A percentile compares a stretch with the other conserved stretches of the same genome.
phyloP scores from a whole-genome alignment of 2,888 invertebrate species.

The Spatulosminthurus flaviceps region DNA sequence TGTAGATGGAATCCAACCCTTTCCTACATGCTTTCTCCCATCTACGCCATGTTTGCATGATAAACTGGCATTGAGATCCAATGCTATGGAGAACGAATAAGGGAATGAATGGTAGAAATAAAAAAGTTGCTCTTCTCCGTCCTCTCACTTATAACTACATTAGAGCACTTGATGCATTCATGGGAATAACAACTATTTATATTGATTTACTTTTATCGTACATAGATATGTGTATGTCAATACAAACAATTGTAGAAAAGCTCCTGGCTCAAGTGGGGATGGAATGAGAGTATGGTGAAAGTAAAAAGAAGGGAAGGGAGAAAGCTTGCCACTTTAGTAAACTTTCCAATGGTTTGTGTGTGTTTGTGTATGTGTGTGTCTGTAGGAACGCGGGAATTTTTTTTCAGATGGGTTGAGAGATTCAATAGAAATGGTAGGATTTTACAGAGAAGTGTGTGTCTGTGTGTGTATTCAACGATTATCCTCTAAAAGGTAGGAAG shows the following conservation, averaged over 20 bases:
- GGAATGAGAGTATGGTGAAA: no score
- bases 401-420: not conserved
- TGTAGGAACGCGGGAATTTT: slow-evolving; percentile 4
- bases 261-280: no score
- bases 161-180: not conserved
- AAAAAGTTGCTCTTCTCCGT: not conserved
- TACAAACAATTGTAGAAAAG: no score
- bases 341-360: no score
- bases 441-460: slow-evolving; percentile 3
- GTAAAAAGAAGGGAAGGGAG: no score
- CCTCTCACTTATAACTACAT: slow-evolving; percentile 3
- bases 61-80: not conserved
- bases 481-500: not conserved
- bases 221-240: no score
- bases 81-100: not conserved
- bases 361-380: no score
- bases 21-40: slow-evolving; percentile 9
- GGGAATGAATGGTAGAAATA: slow-evolving; percentile 4
- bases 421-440: slow-evolving; percentile 5
- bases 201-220: no score
- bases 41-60: slow-evolving; percentile 22
- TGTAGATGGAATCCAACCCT: not conserved
- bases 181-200: no score
- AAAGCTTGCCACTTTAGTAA: no score
- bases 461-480: not conserved